Evolutionary conservation across 2,888 invertebrate species (phyloP).

Genomic region (Nomada flava): DNA sequence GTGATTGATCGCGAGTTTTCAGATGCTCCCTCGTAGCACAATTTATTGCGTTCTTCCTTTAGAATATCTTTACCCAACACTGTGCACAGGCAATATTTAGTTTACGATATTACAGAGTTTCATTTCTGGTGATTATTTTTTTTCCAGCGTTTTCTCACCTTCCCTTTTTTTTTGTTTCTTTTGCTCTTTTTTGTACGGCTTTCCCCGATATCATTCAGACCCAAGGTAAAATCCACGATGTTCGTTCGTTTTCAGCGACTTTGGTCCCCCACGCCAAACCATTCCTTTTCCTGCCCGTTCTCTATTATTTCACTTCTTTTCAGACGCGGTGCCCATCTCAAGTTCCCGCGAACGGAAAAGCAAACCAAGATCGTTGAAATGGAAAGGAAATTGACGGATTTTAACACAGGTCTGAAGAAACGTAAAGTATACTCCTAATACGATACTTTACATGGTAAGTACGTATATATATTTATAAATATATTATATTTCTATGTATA

Average conservation of each 20-base stretch:
- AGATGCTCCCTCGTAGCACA: slow-evolving; percentile 40
- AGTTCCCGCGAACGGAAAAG: slow-evolving; percentile 28
- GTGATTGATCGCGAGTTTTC: slow-evolving; percentile 29
- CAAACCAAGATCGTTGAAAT: slow-evolving; percentile 69
- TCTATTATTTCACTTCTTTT: background rate
- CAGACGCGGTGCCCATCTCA: too few relatives aligned
- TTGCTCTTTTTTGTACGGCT: slow-evolving; percentile 45
- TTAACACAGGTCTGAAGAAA: slow-evolving; percentile 66
- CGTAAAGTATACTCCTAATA: slow-evolving; percentile 49
- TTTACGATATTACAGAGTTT: slow-evolving; percentile 43
- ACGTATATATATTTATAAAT: slow-evolving; percentile 40
- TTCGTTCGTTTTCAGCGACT: slow-evolving; percentile 64
- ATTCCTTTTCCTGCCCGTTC: background rate
- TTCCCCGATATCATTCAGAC: slow-evolving; percentile 57
- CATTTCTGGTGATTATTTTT: slow-evolving; percentile 26
- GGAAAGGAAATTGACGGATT: slow-evolving; percentile 60
- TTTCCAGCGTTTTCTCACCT: slow-evolving; percentile 9
- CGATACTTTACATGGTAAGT: slow-evolving; percentile 23
- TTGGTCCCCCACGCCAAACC: slow-evolving; percentile 44
- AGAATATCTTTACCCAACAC: slow-evolving; percentile 56
- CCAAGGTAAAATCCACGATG: slow-evolving; percentile 63
- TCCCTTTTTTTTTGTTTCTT: slow-evolving; percentile 24
- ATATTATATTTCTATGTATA: slow-evolving; percentile 35
- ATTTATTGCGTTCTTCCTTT: slow-evolving; percentile 19
- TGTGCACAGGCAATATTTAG: slow-evolving; percentile 50